These are phyloP conservation scores for Pavo muticus DNA, from an alignment of 2,113 vertebrate genomes.

Conservation along the genomic window DNA sequence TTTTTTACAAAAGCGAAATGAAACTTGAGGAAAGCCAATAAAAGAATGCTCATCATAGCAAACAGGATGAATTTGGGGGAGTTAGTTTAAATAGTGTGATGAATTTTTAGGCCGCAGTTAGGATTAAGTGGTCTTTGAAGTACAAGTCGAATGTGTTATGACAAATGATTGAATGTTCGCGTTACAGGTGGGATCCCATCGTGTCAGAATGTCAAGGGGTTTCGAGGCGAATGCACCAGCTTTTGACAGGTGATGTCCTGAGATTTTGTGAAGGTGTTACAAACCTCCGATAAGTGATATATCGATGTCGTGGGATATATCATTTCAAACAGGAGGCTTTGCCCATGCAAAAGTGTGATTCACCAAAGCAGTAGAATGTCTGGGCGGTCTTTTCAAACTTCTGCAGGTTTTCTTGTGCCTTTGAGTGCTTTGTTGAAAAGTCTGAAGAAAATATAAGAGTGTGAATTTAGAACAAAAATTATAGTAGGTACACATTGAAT, in stretches of 20 bases:
- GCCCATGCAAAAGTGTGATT: not conserved
- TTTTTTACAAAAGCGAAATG: not conserved
- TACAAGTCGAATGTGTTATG: not conserved
- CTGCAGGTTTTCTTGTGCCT: not conserved
- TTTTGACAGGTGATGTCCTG: slow-evolving; percentile 81
- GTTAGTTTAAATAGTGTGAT: not conserved
- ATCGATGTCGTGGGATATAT: not conserved
- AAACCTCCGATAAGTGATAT: not conserved
- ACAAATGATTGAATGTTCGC: not conserved
- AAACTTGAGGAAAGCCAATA: not conserved
- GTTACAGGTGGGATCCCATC: slow-evolving; percentile 95
- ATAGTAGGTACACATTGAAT: not conserved
- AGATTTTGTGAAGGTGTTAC: not conserved
- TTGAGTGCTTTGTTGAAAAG: not conserved
- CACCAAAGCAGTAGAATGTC: not conserved
- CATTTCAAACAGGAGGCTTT: not conserved
- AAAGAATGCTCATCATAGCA: not conserved
- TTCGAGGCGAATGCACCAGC: slow-evolving; percentile 98
- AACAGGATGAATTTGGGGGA: not conserved
- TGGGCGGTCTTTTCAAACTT: not conserved
- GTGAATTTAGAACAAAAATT: not conserved
- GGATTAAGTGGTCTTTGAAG: not conserved
- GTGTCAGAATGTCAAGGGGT: slow-evolving; percentile 96
- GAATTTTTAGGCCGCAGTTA: not conserved
- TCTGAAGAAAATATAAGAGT: not conserved